phyloP scores from a whole-genome alignment of 2,888 invertebrate genomes.

The Agonum fuliginosum region DNA sequence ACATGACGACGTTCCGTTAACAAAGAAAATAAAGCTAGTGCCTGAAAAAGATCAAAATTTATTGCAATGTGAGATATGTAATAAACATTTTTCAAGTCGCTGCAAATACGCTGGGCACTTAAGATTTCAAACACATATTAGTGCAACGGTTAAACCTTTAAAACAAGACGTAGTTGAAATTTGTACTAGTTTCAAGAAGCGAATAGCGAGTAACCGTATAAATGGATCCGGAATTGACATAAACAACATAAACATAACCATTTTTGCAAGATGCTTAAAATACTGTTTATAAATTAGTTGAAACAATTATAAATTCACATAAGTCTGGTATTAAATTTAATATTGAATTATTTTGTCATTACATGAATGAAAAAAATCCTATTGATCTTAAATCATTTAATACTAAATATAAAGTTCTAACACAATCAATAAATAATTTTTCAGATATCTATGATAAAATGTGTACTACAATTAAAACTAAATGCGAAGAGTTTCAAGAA shows the following conservation, averaged over 20 bases:
- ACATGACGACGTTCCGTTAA: not conserved
- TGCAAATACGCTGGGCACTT: not conserved
- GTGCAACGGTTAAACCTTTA: no score
- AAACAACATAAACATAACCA: no score
- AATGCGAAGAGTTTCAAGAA: conserved; percentile 66
- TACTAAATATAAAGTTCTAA: not conserved
- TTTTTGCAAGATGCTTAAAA: not conserved
- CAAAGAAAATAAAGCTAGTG: not conserved
- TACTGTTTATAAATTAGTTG: not conserved
- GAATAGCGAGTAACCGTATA: not conserved
- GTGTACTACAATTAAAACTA: not conserved
- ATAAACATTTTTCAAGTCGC: not conserved
- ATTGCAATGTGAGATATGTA: not conserved
- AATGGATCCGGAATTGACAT: not conserved
- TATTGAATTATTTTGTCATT: not conserved
- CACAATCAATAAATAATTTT: not conserved
- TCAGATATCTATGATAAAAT: conserved; percentile 1
- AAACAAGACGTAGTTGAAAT: not conserved
- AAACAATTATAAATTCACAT: not conserved
- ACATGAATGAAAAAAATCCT: conserved; percentile 13
- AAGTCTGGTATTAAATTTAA: not conserved
- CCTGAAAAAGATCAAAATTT: not conserved
- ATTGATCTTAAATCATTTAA: conserved; percentile 2
- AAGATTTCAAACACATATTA: not conserved
- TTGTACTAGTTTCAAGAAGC: not conserved